A percentile compares a stretch with the other conserved stretches of the same genome.
These are phyloP conservation scores for Euglossa dilemma DNA, from an alignment of 1,140 invertebrate genomes.

Conservation along the genomic window DNA sequence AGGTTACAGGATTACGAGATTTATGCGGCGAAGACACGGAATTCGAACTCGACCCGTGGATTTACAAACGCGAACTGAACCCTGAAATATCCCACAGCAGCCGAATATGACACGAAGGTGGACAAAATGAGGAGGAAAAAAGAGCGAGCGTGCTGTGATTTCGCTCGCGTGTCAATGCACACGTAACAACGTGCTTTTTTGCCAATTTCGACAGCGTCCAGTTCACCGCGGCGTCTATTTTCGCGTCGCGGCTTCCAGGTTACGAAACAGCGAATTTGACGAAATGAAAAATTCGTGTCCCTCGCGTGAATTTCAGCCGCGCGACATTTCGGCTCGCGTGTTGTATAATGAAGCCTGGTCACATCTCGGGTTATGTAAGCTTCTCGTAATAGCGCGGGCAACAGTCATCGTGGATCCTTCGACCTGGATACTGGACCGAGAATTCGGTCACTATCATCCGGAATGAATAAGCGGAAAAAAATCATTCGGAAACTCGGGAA, in stretches of 20 bases:
- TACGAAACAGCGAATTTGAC: background rate
- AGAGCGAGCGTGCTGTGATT: background rate
- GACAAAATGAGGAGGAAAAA: background rate
- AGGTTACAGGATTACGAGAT: too few relatives aligned
- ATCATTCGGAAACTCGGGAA: too few relatives aligned
- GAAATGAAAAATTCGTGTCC: background rate
- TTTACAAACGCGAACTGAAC: background rate
- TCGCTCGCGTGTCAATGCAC: background rate
- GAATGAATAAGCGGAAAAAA: too few relatives aligned
- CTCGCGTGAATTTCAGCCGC: background rate
- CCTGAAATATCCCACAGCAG: background rate
- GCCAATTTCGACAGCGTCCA: background rate
- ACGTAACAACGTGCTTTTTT: background rate
- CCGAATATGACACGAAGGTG: background rate
- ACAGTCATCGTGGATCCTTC: background rate
- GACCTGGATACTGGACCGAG: background rate
- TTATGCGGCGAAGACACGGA: too few relatives aligned
- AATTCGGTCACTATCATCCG: too few relatives aligned
- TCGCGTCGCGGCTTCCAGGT: fast-evolving
- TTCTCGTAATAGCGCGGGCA: constrained; percentile 21
- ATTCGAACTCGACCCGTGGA: background rate
- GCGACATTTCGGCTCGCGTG: background rate
- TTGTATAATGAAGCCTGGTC: constrained; percentile 7
- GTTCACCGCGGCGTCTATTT: background rate
- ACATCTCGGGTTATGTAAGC: background rate